phyloP scores from a whole-genome alignment of 1,140 invertebrate species.

The Brachionus sp. region DNA sequence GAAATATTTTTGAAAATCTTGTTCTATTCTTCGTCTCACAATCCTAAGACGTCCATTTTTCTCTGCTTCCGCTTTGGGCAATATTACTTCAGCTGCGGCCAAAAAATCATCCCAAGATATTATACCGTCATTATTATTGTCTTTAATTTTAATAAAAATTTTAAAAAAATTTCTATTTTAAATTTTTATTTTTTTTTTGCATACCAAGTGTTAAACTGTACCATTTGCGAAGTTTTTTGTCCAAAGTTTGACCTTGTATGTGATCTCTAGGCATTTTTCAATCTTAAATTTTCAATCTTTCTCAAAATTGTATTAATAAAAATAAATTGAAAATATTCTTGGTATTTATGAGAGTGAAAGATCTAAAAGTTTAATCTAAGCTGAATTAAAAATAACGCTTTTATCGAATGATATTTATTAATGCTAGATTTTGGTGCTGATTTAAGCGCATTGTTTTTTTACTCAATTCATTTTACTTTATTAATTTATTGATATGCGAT shows the following conservation, averaged over 20 bases:
- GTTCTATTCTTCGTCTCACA: constrained; percentile 38
- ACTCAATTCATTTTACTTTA: not conserved
- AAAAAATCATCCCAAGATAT: constrained; percentile 41
- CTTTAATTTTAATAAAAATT: not conserved
- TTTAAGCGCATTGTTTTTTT: not conserved
- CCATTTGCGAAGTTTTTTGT: constrained; percentile 2
- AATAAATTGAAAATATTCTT: not conserved
- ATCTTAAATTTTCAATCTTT: not conserved
- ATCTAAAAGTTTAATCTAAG: not conserved
- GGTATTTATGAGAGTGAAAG: not conserved
- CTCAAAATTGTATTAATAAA: not conserved
- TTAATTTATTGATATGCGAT: not conserved
- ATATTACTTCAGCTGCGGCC: constrained; percentile 33
- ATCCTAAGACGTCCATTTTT: constrained; percentile 39
- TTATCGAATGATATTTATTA: constrained; percentile 1
- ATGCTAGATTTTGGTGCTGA: not conserved
- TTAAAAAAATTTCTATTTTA: not conserved
- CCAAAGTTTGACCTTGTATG: not conserved
- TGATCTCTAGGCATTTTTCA: constrained; percentile 29
- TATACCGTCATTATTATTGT: constrained; percentile 43
- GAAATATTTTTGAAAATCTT: constrained; percentile 46
- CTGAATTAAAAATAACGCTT: not conserved
- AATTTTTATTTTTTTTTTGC: not conserved
- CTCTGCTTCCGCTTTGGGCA: constrained; percentile 33
- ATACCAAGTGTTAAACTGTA: constrained; percentile 12